Conservation (phyloP, 2,113 vertebrate species). For the Ardeotis arabs region DNA sequence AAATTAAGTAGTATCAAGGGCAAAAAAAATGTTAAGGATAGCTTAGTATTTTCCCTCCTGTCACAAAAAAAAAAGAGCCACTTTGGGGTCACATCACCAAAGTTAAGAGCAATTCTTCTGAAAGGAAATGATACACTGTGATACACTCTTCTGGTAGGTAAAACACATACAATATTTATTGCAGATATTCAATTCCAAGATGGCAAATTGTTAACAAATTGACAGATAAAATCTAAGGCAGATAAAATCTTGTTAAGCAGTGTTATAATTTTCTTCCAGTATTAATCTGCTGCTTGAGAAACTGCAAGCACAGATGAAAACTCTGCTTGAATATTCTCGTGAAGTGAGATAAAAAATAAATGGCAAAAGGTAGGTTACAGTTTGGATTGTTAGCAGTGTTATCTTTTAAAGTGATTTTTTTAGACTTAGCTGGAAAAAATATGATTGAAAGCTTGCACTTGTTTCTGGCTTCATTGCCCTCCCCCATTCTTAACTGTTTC, state of each 20-base stretch:
- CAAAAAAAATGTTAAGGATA: background rate
- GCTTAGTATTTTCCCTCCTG: background rate
- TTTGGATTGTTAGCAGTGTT: background rate
- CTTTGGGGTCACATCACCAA: background rate
- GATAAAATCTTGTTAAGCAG: background rate
- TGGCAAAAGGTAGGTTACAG: background rate
- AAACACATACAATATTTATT: background rate
- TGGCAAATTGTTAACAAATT: background rate
- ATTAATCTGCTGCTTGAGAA: background rate
- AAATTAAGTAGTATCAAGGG: background rate
- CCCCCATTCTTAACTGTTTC: background rate
- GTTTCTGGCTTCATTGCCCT: background rate
- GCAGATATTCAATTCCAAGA: background rate
- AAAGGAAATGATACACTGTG: background rate
- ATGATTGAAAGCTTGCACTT: background rate
- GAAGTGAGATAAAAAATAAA: background rate
- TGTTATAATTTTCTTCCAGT: background rate
- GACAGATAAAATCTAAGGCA: background rate
- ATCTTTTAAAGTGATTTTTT: background rate
- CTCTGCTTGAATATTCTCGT: background rate
- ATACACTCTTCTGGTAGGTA: background rate
- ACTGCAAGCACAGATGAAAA: background rate
- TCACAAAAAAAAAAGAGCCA: background rate
- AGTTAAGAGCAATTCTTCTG: background rate
- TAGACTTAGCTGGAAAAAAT: background rate